Conservation (phyloP, 1,140 invertebrate genomes). For the Drosophila ironensis region DNA sequence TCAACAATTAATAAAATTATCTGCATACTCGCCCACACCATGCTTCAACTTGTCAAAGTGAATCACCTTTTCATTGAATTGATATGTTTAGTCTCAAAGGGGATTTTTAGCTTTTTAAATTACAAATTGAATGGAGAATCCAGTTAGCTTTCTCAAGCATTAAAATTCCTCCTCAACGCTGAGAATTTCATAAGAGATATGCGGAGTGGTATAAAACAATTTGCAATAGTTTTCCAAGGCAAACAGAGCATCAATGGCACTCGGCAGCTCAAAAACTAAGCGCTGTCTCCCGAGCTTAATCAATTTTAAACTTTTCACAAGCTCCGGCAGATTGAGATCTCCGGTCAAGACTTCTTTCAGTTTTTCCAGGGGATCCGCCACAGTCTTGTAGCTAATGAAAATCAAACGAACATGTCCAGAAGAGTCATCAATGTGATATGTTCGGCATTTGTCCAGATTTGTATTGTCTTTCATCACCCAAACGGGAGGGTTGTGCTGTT, state of each 20-base stretch:
- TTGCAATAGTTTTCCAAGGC: conserved; percentile 2
- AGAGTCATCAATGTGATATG: not conserved
- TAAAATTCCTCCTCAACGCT: not conserved
- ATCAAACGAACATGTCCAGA: not conserved
- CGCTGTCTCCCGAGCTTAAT: not conserved
- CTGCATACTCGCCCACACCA: too few relatives aligned
- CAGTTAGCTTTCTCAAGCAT: not conserved
- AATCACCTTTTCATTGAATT: too few relatives aligned
- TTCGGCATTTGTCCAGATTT: not conserved
- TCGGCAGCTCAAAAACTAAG: conserved; percentile 4
- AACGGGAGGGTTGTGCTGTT: not conserved
- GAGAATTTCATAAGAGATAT: conserved; percentile 12
- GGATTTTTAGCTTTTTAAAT: too few relatives aligned
- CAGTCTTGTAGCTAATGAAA: conserved; percentile 8
- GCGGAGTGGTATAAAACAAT: not conserved
- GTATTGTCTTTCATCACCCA: not conserved
- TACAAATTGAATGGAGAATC: too few relatives aligned
- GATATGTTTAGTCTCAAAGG: too few relatives aligned
- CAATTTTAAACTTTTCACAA: not conserved
- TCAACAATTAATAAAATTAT: too few relatives aligned
- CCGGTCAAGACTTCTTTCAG: not conserved
- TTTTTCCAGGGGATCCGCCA: not conserved
- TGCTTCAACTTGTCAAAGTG: too few relatives aligned
- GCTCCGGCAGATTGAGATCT: conserved; percentile 12
- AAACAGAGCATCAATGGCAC: conserved; percentile 1